phyloP scores from a whole-genome alignment of 2,888 invertebrate genomes.

The Palloptera scutellata region DNA sequence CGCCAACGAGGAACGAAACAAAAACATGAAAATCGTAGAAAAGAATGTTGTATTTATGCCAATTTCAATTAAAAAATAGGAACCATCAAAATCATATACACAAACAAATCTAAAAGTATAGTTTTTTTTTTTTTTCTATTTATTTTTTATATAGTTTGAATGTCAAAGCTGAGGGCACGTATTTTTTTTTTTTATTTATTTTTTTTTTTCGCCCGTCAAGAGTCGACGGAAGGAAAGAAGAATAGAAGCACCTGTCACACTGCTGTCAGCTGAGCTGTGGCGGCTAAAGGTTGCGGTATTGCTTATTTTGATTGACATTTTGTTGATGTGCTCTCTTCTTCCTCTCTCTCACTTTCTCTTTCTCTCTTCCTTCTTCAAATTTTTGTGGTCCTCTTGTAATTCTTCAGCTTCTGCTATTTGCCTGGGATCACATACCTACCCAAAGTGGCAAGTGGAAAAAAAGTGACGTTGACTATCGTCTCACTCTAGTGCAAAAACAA shows the following conservation, averaged over 20 bases:
- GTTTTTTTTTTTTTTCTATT: background rate
- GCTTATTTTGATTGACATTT: too few species aligned
- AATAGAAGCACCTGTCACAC: conserved; percentile 22
- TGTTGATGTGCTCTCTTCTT: too few species aligned
- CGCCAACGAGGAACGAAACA: background rate
- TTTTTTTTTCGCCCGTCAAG: background rate
- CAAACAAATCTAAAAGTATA: background rate
- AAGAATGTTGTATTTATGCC: conserved; percentile 47
- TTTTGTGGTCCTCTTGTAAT: too few species aligned
- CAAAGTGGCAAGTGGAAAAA: too few species aligned
- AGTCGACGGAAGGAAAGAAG: conserved; percentile 1
- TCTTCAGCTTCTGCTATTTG: too few species aligned
- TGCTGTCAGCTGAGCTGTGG: background rate
- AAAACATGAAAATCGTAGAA: conserved; percentile 15
- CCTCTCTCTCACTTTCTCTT: too few species aligned
- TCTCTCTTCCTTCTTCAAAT: too few species aligned
- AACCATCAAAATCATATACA: conserved; percentile 1
- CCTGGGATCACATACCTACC: too few species aligned
- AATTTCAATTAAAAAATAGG: conserved; percentile 52
- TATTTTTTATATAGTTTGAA: conserved; percentile 26
- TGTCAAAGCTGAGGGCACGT: conserved; percentile 35
- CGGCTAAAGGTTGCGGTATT: too few species aligned
- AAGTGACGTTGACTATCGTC: too few species aligned
- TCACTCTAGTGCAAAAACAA: too few species aligned
- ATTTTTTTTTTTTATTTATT: background rate